These are phyloP conservation scores for Sarcophaga caerulescens DNA, from an alignment of 2,888 invertebrate genomes.

Conservation along the genomic window DNA sequence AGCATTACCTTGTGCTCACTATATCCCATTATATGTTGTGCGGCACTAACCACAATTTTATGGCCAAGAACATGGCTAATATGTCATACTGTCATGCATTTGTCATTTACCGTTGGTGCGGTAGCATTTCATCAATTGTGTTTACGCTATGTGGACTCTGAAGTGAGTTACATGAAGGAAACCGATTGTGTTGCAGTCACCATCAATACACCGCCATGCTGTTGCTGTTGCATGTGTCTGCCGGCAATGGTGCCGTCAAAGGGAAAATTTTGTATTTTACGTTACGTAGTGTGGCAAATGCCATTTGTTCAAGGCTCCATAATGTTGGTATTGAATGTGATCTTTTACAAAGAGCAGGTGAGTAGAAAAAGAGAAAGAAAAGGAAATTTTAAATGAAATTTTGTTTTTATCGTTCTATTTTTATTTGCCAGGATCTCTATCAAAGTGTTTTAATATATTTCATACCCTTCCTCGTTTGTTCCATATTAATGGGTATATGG, in stretches of 20 bases:
- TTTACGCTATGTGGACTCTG: slow-evolving; percentile 79
- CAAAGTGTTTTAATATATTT: slow-evolving; percentile 76
- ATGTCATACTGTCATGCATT: slow-evolving; percentile 80
- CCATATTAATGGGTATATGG: slow-evolving; percentile 80
- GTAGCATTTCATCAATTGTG: slow-evolving; percentile 77
- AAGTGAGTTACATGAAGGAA: slow-evolving; percentile 80
- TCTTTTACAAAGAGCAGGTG: slow-evolving; percentile 75
- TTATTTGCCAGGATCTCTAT: slow-evolving; percentile 72
- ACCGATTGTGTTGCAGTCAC: slow-evolving; percentile 78
- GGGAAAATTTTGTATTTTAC: slow-evolving; percentile 74
- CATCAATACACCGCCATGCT: slow-evolving; percentile 77
- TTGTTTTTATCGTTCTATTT: too few relatives aligned
- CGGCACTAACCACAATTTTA: slow-evolving; percentile 77
- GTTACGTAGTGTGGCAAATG: slow-evolving; percentile 79
- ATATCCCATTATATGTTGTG: slow-evolving; percentile 78
- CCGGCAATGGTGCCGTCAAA: slow-evolving; percentile 75
- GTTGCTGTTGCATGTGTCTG: slow-evolving; percentile 78
- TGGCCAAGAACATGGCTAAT: slow-evolving; percentile 78
- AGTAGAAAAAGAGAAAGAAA: slow-evolving; percentile 23
- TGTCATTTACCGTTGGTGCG: slow-evolving; percentile 78
- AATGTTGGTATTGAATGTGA: slow-evolving; percentile 77
- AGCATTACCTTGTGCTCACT: slow-evolving; percentile 75
- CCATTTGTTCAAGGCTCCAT: slow-evolving; percentile 78
- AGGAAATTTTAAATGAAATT: not conserved
- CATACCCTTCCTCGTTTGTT: slow-evolving; percentile 77